Conservation (phyloP, 2,797 vertebrate species). For the Australoheros facetus region DNA sequence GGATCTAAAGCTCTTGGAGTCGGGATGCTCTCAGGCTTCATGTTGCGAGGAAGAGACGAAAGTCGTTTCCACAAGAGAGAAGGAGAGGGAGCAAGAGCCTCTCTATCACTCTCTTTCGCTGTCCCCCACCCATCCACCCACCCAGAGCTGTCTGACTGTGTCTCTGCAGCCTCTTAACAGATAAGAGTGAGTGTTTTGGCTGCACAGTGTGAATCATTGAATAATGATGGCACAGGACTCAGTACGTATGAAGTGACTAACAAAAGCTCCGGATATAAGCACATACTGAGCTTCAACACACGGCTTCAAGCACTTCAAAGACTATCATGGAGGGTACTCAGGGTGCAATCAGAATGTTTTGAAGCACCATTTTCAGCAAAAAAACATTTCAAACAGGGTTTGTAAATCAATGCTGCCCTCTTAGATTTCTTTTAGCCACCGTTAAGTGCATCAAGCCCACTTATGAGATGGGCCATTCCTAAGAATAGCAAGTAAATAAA, state of each 20-base stretch:
- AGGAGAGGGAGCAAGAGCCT: constrained; percentile 22
- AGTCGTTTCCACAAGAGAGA: constrained; percentile 57
- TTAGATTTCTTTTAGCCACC: constrained; percentile 55
- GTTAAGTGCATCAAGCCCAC: constrained; percentile 56
- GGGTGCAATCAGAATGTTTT: constrained; percentile 65
- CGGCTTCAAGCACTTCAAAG: constrained; percentile 66
- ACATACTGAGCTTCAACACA: constrained; percentile 57
- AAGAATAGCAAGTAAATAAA: constrained; percentile 40
- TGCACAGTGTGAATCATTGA: constrained; percentile 74
- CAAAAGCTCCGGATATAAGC: constrained; percentile 68
- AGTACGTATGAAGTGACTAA: constrained; percentile 68
- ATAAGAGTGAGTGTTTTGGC: constrained; percentile 76
- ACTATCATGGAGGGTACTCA: constrained; percentile 57
- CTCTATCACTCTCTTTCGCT: constrained; percentile 13
- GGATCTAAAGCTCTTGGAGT: constrained; percentile 73
- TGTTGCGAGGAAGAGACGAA: constrained; percentile 63
- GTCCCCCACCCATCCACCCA: constrained; percentile 58
- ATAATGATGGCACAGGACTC: constrained; percentile 71
- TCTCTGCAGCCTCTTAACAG: constrained; percentile 71
- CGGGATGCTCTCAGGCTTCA: constrained; percentile 62
- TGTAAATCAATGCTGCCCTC: constrained; percentile 61
- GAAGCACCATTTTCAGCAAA: constrained; percentile 62
- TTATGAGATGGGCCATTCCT: constrained; percentile 39
- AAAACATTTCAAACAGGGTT: constrained; percentile 50
- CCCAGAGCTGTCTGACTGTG: constrained; percentile 64